These are phyloP conservation scores for Bombus consobrinus DNA, from an alignment of 1,140 invertebrate species.

Conservation along the genomic window DNA sequence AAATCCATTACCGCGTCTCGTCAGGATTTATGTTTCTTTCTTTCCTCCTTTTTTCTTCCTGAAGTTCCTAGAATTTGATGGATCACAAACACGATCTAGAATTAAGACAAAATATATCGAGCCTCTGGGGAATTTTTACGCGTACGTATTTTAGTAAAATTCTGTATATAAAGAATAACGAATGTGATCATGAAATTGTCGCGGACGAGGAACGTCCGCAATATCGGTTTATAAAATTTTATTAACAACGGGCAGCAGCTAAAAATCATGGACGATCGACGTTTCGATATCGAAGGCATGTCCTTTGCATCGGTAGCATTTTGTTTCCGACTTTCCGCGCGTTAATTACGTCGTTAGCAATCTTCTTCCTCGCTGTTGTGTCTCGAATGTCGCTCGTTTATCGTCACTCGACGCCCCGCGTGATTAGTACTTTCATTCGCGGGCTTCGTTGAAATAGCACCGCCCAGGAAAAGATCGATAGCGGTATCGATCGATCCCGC, in stretches of 20 bases:
- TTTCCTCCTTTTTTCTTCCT: no score
- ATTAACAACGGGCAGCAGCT: not conserved
- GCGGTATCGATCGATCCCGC: conserved; percentile 9
- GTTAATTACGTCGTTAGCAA: conserved; percentile 45
- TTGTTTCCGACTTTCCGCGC: conserved; percentile 23
- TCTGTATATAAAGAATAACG: not conserved
- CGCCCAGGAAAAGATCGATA: conserved; percentile 12
- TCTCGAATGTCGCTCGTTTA: conserved; percentile 54
- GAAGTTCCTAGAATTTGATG: not conserved
- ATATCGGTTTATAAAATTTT: not conserved
- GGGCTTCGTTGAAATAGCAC: conserved; percentile 13
- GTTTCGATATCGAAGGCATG: not conserved
- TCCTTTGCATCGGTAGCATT: not conserved
- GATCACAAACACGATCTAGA: not conserved
- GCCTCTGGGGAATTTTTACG: rapidly evolving
- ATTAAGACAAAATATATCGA: not conserved
- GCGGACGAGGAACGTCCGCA: not conserved
- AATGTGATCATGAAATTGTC: not conserved
- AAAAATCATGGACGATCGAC: conserved; percentile 3
- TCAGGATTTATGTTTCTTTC: not conserved
- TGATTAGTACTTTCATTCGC: conserved; percentile 42
- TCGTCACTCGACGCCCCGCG: conserved; percentile 27
- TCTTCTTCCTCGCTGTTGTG: conserved; percentile 23
- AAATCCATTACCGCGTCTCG: not conserved
- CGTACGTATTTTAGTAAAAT: not conserved